Base-by-base conservation (phyloP, 2,888 invertebrate genomes). In the Euclidia mi region DNA sequence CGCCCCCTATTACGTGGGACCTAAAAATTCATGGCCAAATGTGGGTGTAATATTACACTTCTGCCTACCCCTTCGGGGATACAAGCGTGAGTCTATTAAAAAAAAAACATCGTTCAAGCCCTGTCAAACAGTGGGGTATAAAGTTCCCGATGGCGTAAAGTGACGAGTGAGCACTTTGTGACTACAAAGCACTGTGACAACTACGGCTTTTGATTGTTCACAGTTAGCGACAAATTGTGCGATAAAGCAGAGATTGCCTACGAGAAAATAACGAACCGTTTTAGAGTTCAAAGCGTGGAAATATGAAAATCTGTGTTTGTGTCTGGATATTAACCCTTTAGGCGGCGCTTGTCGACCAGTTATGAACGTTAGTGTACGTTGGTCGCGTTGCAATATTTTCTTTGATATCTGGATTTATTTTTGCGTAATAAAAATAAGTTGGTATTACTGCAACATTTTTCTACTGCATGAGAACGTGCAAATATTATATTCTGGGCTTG, bases 171-270 rank as follows among this genome's bases (percentile, higher is more conserved):
- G 32, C 50, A 49, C 35, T 52, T 46, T 47, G 42, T 60, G 43
- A 2, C 38, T 49, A 43, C 11, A 71, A 65, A 45, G 70, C 34
- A 15, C 31, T 15, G 60, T 64, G 51, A 60, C 62, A 44, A 20
- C 43, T 47, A 55, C 35, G 49, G 44, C 31, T 49, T 63, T 63
- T 64, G 48, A 67, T 61, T 51, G 38, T 28, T 20, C 32, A 34
- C 44, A 25, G 25, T 51, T 45, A 34, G 45, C 10, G 17, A 45
- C 45, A 15, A 11, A 32, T 45, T 35, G 44, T 32, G 14, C 15
- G 38, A 51, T 45, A 45, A 18, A 50, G 20, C 31, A 40, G 38
- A 40, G 38, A 70, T 70, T 70, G 55, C 41, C 28, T 43, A 45
- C n/a, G 37, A 17, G 20, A 20, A 40, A 14, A 25, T 34, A 40